These are phyloP conservation scores for Pseudococcus viburni DNA, from an alignment of 2,888 invertebrate genomes.

Conservation along the genomic window DNA sequence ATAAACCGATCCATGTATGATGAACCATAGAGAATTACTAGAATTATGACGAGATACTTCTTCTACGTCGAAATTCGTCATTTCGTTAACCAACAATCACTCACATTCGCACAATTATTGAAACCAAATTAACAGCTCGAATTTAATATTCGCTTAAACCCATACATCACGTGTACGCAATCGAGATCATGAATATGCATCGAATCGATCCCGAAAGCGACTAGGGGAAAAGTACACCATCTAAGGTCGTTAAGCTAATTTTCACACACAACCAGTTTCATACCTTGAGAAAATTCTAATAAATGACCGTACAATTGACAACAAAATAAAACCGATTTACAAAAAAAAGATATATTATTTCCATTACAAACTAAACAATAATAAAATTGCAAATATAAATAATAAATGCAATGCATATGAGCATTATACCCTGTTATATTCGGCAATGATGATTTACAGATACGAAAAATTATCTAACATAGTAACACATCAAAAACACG, in stretches of 20 bases:
- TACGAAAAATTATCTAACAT: conserved; percentile 1
- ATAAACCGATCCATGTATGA: conserved; percentile 86
- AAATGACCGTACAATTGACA: neutral
- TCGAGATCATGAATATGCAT: conserved; percentile 57
- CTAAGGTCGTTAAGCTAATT: conserved; percentile 39
- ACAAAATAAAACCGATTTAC: neutral
- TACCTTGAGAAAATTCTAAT: neutral
- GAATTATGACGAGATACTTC: conserved; percentile 80
- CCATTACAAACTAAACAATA: conserved; percentile 26
- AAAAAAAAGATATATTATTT: conserved; percentile 12
- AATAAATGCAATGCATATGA: conserved; percentile 61
- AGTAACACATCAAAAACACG: neutral
- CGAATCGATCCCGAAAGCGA: neutral
- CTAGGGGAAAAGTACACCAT: neutral
- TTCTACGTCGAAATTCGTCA: conserved; percentile 39
- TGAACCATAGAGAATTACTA: conserved; percentile 77
- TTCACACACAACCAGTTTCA: neutral
- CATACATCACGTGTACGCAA: neutral
- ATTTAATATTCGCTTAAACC: neutral
- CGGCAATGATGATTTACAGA: conserved; percentile 44
- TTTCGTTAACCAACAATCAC: neutral
- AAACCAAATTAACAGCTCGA: neutral
- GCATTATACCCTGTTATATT: conserved; percentile 53
- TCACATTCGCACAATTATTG: neutral
- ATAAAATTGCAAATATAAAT: conserved; percentile 52